Percentiles rank a stretch among this genome's conserved stretches.
phyloP scores from a whole-genome alignment of 2,888 invertebrate species.

The Tachina fera region DNA sequence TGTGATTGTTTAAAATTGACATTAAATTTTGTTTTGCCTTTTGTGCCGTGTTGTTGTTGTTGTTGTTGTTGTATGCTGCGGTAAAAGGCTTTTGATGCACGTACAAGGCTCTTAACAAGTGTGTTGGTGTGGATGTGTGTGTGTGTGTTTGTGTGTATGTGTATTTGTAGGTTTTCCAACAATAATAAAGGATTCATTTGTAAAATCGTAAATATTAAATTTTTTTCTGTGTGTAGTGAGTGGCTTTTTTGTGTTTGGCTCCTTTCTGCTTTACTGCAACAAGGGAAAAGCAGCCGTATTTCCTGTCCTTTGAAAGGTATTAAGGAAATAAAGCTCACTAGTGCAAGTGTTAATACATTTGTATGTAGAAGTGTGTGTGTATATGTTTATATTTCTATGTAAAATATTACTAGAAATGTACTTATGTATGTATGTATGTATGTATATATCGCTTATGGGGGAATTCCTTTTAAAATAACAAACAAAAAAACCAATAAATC shows the following conservation, averaged over 20 bases:
- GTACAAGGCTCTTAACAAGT: not conserved
- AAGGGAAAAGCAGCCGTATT: not conserved
- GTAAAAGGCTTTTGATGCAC: constrained; percentile 27
- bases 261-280: not conserved
- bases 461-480: constrained; percentile 29
- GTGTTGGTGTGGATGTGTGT: not conserved
- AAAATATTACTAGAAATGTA: not conserved
- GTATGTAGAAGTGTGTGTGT: not conserved
- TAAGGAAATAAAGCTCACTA: constrained; percentile 40
- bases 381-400: not conserved
- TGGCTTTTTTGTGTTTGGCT: constrained; percentile 24
- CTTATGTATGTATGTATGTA: no score
- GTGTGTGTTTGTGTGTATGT: constrained; percentile 7
- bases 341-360: not conserved
- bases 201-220: constrained; percentile 4
- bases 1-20: constrained; percentile 21
- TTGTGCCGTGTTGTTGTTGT: not conserved
- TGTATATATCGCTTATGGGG: not conserved
- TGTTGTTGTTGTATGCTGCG: constrained; percentile 15
- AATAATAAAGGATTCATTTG: constrained; percentile 31
- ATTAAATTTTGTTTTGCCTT: not conserved
- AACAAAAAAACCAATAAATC: constrained; percentile 9
- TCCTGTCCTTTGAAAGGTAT: constrained; percentile 29
- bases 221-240: constrained; percentile 14
- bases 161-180: constrained; percentile 4